Evolutionary conservation across 2,113 vertebrate species (phyloP).

Genomic region (Cyanoramphus novaezelandiae): DNA sequence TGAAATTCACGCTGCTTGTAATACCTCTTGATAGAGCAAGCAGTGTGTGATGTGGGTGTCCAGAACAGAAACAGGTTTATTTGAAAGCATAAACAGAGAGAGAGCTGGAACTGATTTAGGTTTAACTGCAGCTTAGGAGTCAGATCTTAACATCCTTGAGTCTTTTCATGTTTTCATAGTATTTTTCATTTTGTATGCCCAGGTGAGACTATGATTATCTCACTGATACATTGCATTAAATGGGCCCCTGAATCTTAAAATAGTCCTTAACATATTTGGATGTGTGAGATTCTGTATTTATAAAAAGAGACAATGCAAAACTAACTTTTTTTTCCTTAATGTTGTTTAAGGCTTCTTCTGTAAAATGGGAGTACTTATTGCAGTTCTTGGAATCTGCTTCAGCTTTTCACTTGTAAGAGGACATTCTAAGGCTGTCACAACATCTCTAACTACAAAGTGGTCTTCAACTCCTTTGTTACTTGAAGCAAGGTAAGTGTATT

Average conservation of each 20-base stretch:
- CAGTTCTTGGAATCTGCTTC: constrained; percentile 75
- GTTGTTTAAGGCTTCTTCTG: constrained; percentile 43
- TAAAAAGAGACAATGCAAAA: neutral
- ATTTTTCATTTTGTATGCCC: neutral
- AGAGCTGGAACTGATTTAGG: neutral
- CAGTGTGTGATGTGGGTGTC: neutral
- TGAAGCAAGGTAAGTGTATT: constrained; percentile 86
- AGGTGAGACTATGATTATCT: neutral
- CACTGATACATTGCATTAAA: neutral
- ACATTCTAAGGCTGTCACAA: constrained; percentile 95
- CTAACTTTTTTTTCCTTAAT: neutral
- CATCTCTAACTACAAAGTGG: constrained; percentile 94
- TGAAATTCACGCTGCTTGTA: neutral
- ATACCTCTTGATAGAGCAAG: neutral
- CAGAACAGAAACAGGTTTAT: neutral
- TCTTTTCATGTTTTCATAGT: neutral
- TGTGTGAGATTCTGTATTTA: neutral
- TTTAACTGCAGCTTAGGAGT: neutral
- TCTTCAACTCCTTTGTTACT: constrained; percentile 88
- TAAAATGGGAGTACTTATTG: constrained; percentile 81
- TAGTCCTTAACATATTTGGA: neutral
- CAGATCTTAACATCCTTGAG: neutral
- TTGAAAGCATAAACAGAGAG: neutral
- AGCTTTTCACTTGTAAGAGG: constrained; percentile 73
- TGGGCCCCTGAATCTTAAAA: neutral